These are phyloP conservation scores for Drosophila funebris DNA, from an alignment of 1,140 invertebrate genomes.

Conservation along the genomic window DNA sequence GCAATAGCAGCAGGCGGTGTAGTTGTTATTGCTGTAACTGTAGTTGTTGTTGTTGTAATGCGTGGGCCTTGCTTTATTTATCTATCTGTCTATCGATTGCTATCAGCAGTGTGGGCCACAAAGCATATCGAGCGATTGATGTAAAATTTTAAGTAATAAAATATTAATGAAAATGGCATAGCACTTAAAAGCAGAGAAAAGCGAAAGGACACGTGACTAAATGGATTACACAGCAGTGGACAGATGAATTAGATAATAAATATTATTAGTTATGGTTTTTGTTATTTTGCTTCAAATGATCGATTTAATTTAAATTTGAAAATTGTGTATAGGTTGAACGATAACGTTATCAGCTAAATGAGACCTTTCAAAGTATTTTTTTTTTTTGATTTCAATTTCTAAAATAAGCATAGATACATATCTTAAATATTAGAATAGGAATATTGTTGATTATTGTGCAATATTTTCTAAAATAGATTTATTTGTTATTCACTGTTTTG, in stretches of 20 bases:
- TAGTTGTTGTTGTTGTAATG: constrained; percentile 25
- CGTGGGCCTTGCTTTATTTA: constrained; percentile 56
- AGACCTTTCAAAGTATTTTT: neutral
- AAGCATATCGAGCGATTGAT: constrained; percentile 25
- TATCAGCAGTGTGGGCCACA: constrained; percentile 24
- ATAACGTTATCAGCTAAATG: neutral
- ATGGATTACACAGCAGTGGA: neutral
- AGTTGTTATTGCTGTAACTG: constrained; percentile 10
- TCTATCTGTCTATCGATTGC: constrained; percentile 41
- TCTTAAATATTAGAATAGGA: too few species aligned
- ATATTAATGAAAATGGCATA: constrained; percentile 39
- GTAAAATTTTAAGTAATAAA: constrained; percentile 33
- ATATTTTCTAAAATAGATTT: neutral
- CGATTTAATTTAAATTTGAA: too few species aligned
- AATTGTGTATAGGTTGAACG: neutral
- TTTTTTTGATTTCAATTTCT: too few species aligned
- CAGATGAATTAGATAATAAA: neutral
- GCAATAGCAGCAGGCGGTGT: constrained; percentile 25
- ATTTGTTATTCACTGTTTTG: constrained; percentile 2
- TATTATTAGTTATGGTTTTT: too few species aligned
- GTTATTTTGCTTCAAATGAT: neutral
- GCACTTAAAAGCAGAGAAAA: too few species aligned
- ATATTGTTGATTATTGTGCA: too few species aligned
- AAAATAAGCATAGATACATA: neutral
- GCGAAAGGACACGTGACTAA: constrained; percentile 10